A percentile compares a stretch with the other conserved stretches of the same genome.
These are phyloP conservation scores for Phyllotreta striolata DNA, from an alignment of 2,888 invertebrate species.

Conservation along the genomic window DNA sequence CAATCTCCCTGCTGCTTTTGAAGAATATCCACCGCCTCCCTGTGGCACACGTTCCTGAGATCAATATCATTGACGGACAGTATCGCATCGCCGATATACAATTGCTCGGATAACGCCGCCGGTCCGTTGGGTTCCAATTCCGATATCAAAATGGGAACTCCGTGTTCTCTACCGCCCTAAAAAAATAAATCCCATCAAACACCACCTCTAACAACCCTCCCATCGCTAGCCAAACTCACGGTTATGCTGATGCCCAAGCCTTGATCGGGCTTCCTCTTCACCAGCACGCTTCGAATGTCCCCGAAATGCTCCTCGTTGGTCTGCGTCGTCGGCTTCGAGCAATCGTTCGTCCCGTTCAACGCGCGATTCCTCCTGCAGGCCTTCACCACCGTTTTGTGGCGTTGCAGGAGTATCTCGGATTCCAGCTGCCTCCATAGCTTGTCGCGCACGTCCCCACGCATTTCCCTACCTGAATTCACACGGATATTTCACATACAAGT, in stretches of 20 bases:
- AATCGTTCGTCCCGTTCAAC: slow-evolving; percentile 51
- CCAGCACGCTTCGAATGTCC: slow-evolving; percentile 70
- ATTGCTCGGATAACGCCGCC: slow-evolving; percentile 74
- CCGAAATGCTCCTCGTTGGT: slow-evolving; percentile 60
- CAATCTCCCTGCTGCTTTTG: slow-evolving; percentile 82
- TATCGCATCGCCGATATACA: slow-evolving; percentile 87
- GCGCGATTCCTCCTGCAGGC: slow-evolving; percentile 67
- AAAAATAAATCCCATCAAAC: slow-evolving; percentile 32
- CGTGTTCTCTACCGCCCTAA: slow-evolving; percentile 86
- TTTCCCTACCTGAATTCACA: slow-evolving; percentile 67
- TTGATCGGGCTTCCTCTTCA: slow-evolving; percentile 77
- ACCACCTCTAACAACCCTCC: neutral
- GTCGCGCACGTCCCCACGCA: slow-evolving; percentile 81
- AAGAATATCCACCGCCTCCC: slow-evolving; percentile 81
- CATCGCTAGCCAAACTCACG: slow-evolving; percentile 60
- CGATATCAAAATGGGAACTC: slow-evolving; percentile 84
- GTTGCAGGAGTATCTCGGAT: slow-evolving; percentile 84
- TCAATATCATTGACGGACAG: slow-evolving; percentile 81
- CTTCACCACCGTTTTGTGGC: slow-evolving; percentile 81
- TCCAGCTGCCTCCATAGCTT: slow-evolving; percentile 84
- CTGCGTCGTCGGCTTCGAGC: slow-evolving; percentile 53
- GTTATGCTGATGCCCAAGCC: slow-evolving; percentile 88
- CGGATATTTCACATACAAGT: neutral
- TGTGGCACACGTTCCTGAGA: slow-evolving; percentile 79
- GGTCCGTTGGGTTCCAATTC: slow-evolving; percentile 82